phyloP scores from a whole-genome alignment of 2,797 vertebrate genomes.

The Thunnus albacares region DNA sequence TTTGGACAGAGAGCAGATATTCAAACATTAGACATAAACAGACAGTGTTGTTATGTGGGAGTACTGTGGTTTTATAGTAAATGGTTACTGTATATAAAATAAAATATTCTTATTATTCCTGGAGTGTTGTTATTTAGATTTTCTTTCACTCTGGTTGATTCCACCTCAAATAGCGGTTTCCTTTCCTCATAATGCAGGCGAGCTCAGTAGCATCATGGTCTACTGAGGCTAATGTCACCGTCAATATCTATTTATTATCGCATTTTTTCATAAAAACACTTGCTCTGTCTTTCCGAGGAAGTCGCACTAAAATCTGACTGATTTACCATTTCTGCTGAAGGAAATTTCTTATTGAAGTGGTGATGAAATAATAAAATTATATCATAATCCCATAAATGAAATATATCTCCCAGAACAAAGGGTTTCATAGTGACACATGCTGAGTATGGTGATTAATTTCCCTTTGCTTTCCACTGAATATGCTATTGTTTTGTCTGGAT shows the following conservation, averaged over 20 bases:
- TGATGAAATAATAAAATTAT: no score
- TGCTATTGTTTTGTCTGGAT: no score
- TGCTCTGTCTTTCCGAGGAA: background rate
- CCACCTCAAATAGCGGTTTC: background rate
- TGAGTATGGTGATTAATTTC: no score
- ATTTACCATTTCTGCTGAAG: background rate
- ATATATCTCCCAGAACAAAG: background rate
- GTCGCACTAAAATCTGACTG: background rate
- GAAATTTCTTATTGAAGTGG: background rate
- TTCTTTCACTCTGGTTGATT: background rate
- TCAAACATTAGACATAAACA: constrained; percentile 13
- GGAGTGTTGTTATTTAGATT: background rate
- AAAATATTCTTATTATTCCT: no score
- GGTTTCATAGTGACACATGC: background rate
- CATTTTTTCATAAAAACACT: background rate
- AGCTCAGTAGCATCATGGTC: background rate
- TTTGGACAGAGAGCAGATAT: constrained; percentile 14
- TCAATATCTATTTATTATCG: background rate
- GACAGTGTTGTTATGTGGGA: background rate
- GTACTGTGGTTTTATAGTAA: background rate
- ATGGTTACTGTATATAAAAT: background rate
- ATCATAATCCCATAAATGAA: background rate
- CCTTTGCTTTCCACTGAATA: no score
- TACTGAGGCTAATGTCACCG: background rate
- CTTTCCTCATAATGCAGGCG: background rate